Percentiles rank a stretch among this genome's conserved stretches.
Evolutionary conservation across 1,140 invertebrate species (phyloP).

Genomic region (Rhizoglyphus robini): DNA sequence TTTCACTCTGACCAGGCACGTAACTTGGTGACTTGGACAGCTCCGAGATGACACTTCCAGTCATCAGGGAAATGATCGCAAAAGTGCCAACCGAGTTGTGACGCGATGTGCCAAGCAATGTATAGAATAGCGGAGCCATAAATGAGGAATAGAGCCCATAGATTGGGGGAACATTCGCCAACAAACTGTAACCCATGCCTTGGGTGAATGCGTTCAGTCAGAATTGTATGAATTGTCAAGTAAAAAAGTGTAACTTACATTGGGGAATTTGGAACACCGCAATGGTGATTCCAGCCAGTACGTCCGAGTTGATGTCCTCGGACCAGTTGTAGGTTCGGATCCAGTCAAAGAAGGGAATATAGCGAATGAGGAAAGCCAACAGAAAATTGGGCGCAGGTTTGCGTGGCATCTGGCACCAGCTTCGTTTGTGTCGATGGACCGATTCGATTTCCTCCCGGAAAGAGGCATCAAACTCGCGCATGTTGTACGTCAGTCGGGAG

Average conservation of each 20-base stretch:
- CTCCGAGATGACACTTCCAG: conserved; percentile 10
- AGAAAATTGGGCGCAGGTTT: background rate
- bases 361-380: background rate
- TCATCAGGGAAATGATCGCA: conserved; percentile 21
- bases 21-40: background rate
- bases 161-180: conserved; percentile 37
- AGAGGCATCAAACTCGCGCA: conserved; percentile 5
- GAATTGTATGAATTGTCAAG: background rate
- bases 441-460: background rate
- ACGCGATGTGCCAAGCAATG: conserved; percentile 39
- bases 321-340: conserved; percentile 27
- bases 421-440: background rate
- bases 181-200: conserved; percentile 38
- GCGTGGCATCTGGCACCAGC: background rate
- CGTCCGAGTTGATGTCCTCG: conserved; percentile 26
- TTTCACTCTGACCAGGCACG: background rate
- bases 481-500: conserved; percentile 10
- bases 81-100: conserved; percentile 32
- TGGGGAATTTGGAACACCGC: conserved; percentile 85
- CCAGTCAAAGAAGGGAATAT: conserved; percentile 30
- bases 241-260: conserved; percentile 32
- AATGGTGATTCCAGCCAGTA: conserved; percentile 54
- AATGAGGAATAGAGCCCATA: conserved; percentile 41
- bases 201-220: background rate
- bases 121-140: conserved; percentile 40